These are phyloP conservation scores for Drosophila virilis DNA, from an alignment of 1,140 invertebrate species.

Conservation along the genomic window DNA sequence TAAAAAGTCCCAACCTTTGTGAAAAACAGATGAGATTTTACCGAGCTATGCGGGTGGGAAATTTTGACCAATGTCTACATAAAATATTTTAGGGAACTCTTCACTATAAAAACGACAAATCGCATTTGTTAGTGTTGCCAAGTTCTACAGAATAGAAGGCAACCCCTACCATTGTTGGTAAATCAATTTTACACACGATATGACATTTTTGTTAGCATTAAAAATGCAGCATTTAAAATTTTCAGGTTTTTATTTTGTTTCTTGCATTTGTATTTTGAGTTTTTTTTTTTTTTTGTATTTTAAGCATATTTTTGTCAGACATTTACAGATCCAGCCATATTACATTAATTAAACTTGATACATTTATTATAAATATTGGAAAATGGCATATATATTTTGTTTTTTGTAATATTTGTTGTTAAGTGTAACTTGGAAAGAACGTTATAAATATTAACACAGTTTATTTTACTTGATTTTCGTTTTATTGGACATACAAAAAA, in stretches of 20 bases:
- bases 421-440: constrained; percentile 52
- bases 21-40: too few relatives aligned
- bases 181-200: too few relatives aligned
- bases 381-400: constrained; percentile 59
- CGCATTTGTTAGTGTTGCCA: too few relatives aligned
- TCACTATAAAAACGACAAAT: too few relatives aligned
- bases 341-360: constrained; percentile 62
- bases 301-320: constrained; percentile 55
- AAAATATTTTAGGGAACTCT: too few relatives aligned
- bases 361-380: constrained; percentile 48
- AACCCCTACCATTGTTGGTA: too few relatives aligned
- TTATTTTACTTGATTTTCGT: constrained; percentile 45
- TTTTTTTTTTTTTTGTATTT: constrained; percentile 51
- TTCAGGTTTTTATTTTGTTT: constrained; percentile 3
- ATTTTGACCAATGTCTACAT: too few relatives aligned
- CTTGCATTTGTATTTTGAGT: constrained; percentile 11
- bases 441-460: constrained; percentile 78
- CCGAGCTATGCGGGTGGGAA: too few relatives aligned
- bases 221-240: constrained; percentile 1
- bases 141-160: too few relatives aligned
- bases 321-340: constrained; percentile 76
- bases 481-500: constrained; percentile 17
- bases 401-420: constrained; percentile 10
- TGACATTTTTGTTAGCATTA: neutral
- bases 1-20: too few relatives aligned